These are phyloP conservation scores for Cheirogaleus medius DNA, from an alignment of 2,113 vertebrate genomes.

Conservation along the genomic window DNA sequence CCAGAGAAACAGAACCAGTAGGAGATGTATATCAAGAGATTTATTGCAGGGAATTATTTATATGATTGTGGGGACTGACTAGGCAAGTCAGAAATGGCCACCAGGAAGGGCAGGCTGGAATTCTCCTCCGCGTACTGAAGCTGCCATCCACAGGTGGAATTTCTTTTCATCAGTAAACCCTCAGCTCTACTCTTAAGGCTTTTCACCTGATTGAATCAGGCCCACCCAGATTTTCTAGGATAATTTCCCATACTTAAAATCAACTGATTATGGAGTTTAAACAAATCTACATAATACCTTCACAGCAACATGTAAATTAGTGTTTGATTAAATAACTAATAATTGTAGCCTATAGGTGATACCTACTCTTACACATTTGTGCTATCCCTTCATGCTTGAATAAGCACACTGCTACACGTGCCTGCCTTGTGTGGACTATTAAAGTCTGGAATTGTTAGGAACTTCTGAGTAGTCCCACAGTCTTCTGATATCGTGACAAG, in stretches of 20 bases:
- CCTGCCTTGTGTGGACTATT: neutral
- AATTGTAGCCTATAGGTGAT: neutral
- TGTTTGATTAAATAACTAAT: neutral
- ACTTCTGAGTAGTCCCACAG: neutral
- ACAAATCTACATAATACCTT: neutral
- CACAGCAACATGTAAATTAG: neutral
- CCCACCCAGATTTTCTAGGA: neutral
- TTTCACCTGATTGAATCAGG: neutral
- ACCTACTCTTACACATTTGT: neutral
- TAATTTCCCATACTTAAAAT: neutral
- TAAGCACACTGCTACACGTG: neutral
- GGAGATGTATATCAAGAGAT: neutral
- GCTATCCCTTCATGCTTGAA: neutral
- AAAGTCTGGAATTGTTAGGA: neutral
- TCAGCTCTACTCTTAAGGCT: neutral
- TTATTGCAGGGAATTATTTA: neutral
- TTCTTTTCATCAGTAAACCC: neutral
- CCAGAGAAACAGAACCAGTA: neutral
- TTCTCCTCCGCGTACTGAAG: neutral
- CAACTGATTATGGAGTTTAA: neutral
- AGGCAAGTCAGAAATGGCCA: neutral
- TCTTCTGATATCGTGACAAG: neutral
- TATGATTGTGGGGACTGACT: neutral
- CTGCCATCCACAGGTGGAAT: neutral
- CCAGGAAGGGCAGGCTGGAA: neutral